Base-by-base conservation (phyloP, 2,113 vertebrate species). In the Sebastes schlegelii region DNA sequence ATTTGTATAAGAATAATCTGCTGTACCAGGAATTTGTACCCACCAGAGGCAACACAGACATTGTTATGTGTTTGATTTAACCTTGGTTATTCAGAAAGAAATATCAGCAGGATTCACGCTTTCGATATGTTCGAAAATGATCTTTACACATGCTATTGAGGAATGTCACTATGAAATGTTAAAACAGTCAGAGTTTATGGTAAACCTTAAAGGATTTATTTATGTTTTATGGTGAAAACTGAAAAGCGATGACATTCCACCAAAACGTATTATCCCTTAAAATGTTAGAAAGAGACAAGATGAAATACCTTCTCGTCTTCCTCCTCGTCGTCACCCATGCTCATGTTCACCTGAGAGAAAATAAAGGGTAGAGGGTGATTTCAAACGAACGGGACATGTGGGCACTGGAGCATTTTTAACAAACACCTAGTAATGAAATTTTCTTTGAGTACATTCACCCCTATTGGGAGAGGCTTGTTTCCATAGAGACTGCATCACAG, bases 261-360 rank as follows among this genome's bases (percentile, higher is more conserved):
- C 58, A 84, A 63, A 85, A 80, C 83, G 84, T 54, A 87, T 92
- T 91, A 92, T 86, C 83, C 78, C 42, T 69, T 74, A 83, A 78
- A 86, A 83, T 79, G 65, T 74, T 74, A 19, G 43, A 78, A 78
- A 77, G 64, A 91, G 83, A 88, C 76, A 79, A 80, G 76, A 92
- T 83, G 51, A 93, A 94, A 93, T 96, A 99, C 98, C 96, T 97
- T 99, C 88, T 98, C 98, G 58, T 99, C 97, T 16, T 99, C 98
- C 43, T 97, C 97, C 3, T 98, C 97, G 0, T 99, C 97, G 8
- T 98, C 98, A 57, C 96, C 96, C 74, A 96, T 62, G 73, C 96
- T 95, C 83, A 97, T 95, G 89, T 93, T 95, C 48, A 98, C 98
- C 98, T 99, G 86, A 84, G 77, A 90, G 88, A 92, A 94, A 96